Evolutionary conservation across 2,888 invertebrate species (phyloP).

Genomic region (Polyommatus icarus): DNA sequence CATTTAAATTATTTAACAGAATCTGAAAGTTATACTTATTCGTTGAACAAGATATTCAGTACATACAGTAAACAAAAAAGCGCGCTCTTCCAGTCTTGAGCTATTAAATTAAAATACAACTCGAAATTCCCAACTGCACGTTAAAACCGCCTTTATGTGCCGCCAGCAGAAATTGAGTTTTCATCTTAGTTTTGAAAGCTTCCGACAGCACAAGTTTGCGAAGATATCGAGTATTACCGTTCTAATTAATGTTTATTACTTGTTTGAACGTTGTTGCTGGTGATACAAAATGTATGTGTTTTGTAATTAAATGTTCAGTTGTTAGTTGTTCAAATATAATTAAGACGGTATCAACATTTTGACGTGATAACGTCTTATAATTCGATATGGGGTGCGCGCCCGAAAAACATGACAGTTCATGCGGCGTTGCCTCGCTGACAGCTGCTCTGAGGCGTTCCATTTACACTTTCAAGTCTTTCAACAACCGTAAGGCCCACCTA

Average conservation of each 20-base stretch:
- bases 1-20: background rate
- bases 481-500: no score
- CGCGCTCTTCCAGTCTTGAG: conserved; percentile 12
- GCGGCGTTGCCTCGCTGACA: no score
- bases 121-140: conserved; percentile 18
- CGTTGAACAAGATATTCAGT: background rate
- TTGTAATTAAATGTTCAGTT: background rate
- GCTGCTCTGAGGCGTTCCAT: no score
- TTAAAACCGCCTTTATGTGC: conserved; percentile 22
- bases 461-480: no score
- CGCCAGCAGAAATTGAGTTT: conserved; percentile 30
- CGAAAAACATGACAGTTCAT: no score
- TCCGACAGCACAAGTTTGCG: conserved; percentile 26
- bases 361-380: no score
- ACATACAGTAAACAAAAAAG: background rate
- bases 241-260: conserved; percentile 27
- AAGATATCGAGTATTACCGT: conserved; percentile 25
- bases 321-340: background rate
- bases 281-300: conserved; percentile 10
- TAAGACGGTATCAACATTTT: background rate
- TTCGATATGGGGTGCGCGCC: no score
- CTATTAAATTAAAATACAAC: conserved; percentile 25
- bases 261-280: background rate
- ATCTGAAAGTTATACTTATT: background rate
- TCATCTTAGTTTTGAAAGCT: conserved; percentile 30